Base-by-base conservation (phyloP, 2,888 invertebrate species). In the Hofmannophila pseudospretella region DNA sequence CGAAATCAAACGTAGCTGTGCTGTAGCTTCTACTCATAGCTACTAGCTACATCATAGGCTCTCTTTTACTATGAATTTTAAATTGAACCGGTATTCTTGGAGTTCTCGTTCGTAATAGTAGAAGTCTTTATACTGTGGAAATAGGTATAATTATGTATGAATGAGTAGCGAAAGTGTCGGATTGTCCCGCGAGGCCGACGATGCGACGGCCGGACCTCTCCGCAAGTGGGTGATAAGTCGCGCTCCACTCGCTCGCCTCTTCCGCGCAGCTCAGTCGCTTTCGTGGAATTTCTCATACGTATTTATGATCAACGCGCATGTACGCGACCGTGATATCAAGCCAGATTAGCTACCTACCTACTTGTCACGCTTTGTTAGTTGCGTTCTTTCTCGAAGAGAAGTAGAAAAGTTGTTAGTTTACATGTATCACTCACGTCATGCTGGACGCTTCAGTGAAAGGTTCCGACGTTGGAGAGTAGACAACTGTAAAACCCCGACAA, bases 121-220 rank as follows among this genome's bases (percentile, higher is more conserved):
- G n/a, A n/a, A n/a, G n/a, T n/a, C n/a, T n/a, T n/a, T n/a, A n/a
- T n/a, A n/a, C n/a, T n/a, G n/a, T n/a, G n/a, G n/a, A n/a, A n/a
- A n/a, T 12, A 32, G 9, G 11, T n/a, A 33, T 32, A 13, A 25
- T 33, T 33, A 33, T 9, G 20, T 9, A 20, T 20, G 4, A 32
- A 55, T 49, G 42, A 54, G 56, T 54, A 72, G 77, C 78, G 80
- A 80, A 81, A 80, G 80, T 79, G 70, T 58, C 44, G 12, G 39
- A 19, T 32, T 27, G 44, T 47, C 38, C 41, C 47, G 51, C 47
- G 51, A 54, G 53, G 49, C 50, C 45, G 47, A 36, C 37, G 41
- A n/a, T n/a, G 12, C 33, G 36, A 42, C 45, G 53, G 49, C 49
- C 45, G 47, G 52, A 52, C 46, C 52, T 50, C 47, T 44, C 22